A percentile compares a stretch with the other conserved stretches of the same genome.
These are phyloP conservation scores for Paratilapia polleni DNA, from an alignment of 2,113 vertebrate genomes.

Conservation along the genomic window DNA sequence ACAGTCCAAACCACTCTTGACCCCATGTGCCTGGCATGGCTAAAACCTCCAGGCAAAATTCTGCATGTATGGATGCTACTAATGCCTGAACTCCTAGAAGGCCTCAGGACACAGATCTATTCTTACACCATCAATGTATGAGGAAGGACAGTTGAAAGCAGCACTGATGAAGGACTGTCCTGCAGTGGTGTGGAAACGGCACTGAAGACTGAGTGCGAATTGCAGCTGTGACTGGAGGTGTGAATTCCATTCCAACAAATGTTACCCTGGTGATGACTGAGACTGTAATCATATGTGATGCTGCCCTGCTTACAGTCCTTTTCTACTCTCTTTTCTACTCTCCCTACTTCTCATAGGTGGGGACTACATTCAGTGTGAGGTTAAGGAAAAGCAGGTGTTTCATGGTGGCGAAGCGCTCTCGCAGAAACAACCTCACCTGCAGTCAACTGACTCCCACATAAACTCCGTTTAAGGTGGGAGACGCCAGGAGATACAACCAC, in stretches of 20 bases:
- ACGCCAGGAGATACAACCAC: not conserved
- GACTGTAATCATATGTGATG: not conserved
- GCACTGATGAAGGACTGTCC: not conserved
- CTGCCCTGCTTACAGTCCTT: not conserved
- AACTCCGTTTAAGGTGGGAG: conserved; percentile 13
- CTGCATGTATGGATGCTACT: not conserved
- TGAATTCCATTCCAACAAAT: not conserved
- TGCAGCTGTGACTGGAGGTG: conserved; percentile 1
- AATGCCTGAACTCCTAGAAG: conserved; percentile 13
- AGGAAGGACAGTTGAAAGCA: not conserved
- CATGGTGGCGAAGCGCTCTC: conserved; percentile 6
- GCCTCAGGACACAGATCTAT: not conserved
- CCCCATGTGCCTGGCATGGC: not conserved
- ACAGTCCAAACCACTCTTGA: not conserved
- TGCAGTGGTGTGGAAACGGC: not conserved
- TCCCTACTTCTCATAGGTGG: not conserved
- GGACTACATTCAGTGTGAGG: not conserved
- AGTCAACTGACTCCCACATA: not conserved
- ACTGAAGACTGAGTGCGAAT: not conserved
- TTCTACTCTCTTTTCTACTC: too few species aligned
- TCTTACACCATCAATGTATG: not conserved
- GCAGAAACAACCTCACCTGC: not conserved
- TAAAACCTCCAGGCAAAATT: conserved; percentile 17
- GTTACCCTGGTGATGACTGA: not conserved
- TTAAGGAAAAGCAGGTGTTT: not conserved